phyloP scores from a whole-genome alignment of 2,113 vertebrate species.

The Uropsilus gracilis region DNA sequence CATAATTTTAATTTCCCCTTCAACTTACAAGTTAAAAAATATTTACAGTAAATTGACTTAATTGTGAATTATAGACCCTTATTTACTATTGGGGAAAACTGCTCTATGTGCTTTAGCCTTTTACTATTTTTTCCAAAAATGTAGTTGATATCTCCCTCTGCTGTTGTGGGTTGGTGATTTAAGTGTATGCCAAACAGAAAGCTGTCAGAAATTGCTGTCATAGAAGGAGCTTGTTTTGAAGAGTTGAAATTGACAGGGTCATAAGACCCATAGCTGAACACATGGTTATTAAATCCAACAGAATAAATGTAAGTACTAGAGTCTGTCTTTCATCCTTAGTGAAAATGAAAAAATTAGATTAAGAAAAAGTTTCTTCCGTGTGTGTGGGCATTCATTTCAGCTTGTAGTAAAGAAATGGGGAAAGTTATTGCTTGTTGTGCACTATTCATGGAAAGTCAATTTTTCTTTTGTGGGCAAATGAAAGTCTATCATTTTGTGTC shows the following conservation, averaged over 20 bases:
- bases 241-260: not conserved
- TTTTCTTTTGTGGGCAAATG: constrained; percentile 72
- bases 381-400: not conserved
- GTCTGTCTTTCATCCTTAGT: not conserved
- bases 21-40: not conserved
- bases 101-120: not conserved
- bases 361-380: not conserved
- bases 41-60: not conserved
- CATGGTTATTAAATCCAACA: not conserved
- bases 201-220: not conserved
- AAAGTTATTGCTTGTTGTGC: constrained; percentile 62
- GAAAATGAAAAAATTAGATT: not conserved
- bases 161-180: not conserved
- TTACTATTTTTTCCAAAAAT: not conserved
- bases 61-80: not conserved
- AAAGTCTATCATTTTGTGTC: constrained; percentile 70
- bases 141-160: not conserved
- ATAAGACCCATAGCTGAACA: fast-evolving
- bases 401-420: not conserved
- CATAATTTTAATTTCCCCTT: constrained; percentile 27
- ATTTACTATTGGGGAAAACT: not conserved
- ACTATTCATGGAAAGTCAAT: constrained; percentile 51
- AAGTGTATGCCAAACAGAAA: not conserved
- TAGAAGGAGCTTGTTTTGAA: not conserved
- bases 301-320: not conserved